These are phyloP conservation scores for Cotesia chilonis DNA, from an alignment of 1,140 invertebrate species.

Conservation along the genomic window DNA sequence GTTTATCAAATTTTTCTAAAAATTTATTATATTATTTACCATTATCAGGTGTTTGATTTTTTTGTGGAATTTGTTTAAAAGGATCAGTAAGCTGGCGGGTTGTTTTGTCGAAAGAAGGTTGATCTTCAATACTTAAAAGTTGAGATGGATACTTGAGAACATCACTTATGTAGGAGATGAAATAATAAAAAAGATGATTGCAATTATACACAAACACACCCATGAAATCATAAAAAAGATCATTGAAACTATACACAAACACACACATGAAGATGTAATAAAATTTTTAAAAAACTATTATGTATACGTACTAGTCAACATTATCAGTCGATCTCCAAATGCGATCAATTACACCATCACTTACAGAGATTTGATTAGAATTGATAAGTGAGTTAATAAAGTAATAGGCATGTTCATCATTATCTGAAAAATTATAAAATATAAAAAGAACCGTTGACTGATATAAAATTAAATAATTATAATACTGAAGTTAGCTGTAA, in stretches of 20 bases:
- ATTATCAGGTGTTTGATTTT: neutral
- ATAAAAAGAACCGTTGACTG: too few relatives aligned
- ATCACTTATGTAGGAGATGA: neutral
- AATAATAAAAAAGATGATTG: neutral
- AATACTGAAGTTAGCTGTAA: too few relatives aligned
- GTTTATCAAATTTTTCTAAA: neutral
- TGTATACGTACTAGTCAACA: constrained; percentile 20
- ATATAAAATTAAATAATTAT: too few relatives aligned
- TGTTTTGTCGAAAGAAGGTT: neutral
- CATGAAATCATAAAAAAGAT: neutral
- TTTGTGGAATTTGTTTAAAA: constrained; percentile 1
- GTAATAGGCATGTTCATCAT: too few relatives aligned
- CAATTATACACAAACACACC: too few relatives aligned
- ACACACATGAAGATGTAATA: neutral
- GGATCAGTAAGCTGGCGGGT: neutral
- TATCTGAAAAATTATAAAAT: too few relatives aligned
- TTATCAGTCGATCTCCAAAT: constrained; percentile 9
- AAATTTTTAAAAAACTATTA: neutral
- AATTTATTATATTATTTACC: constrained; percentile 2
- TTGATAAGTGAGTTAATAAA: neutral
- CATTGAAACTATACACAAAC: neutral
- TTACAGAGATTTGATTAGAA: neutral
- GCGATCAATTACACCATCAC: neutral
- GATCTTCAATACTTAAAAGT: constrained; percentile 7
- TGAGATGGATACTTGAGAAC: constrained; percentile 11